Percentiles rank a stretch among this genome's conserved stretches.
Conservation (phyloP, 2,797 vertebrate genomes). For the Halcyon chelicuti region DNA sequence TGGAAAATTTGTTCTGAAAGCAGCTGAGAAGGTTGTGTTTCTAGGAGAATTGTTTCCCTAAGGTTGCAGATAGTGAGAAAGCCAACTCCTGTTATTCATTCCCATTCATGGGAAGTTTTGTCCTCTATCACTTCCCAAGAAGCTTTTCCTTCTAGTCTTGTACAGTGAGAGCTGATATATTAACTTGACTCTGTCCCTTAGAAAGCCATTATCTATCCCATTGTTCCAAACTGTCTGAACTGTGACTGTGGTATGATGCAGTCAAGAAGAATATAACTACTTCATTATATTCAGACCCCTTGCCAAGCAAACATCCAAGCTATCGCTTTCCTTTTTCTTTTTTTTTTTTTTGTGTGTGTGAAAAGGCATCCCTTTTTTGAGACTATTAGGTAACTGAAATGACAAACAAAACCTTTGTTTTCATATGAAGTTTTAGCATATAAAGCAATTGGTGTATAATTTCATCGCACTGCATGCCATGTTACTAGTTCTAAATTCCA, state of each 20-base stretch:
- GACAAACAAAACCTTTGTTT: constrained; percentile 5
- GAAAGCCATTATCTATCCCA: not conserved
- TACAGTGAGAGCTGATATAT: not conserved
- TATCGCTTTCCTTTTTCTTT: no score
- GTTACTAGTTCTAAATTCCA: not conserved
- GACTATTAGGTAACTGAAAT: not conserved
- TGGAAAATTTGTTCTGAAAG: not conserved
- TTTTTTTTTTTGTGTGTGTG: no score
- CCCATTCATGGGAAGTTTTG: not conserved
- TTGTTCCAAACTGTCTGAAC: not conserved
- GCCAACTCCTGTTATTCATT: not conserved
- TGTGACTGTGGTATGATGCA: not conserved
- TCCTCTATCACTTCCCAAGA: not conserved
- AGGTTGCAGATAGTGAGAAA: not conserved
- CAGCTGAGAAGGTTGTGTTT: not conserved
- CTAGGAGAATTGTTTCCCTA: not conserved
- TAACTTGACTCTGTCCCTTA: not conserved
- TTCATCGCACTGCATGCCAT: not conserved
- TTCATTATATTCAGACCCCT: not conserved
- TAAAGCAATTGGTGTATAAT: not conserved
- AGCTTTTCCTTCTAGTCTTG: not conserved
- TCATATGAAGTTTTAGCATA: not conserved
- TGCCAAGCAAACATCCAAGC: not conserved
- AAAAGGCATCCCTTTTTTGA: not conserved
- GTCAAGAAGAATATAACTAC: not conserved